Base-by-base conservation (phyloP, 2,888 invertebrate genomes). In the Silvanus unidentatus region DNA sequence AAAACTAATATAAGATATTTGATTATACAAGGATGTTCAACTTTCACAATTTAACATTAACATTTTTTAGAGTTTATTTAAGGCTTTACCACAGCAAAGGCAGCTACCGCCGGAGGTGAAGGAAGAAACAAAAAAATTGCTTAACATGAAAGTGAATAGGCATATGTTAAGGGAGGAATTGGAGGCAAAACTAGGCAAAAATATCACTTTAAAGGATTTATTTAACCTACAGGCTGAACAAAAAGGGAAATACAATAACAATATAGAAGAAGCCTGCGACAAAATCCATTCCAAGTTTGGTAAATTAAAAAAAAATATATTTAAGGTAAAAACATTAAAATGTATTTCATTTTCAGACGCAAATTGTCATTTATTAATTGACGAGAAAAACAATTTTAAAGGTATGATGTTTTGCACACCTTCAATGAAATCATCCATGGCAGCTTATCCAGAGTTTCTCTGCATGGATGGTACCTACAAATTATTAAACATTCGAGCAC, bases 401-500 rank as follows among this genome's bases (percentile, higher is more conserved):
- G 48, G 42, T 16, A 10, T 48, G 2, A 3, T 46, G 13, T 42
- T 48, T 39, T 37, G 27, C n/a, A 44, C 42, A 2, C 2, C 1
- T 2, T 10, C 9, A 10, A 48, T 48, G 48, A 39, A 27, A 13
- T 14, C 29, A 2, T 10, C 39, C n/a, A 14, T 48, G 28, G 12
- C 8, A 6, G 42, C 45, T 10, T 45, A 35, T 34, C 43, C 48
- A 30, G 48, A 48, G 37, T 12, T 48, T 2, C 10, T 48, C 2
- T 45, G 44, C 16, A 41, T 47, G 3, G 44, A 47, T 39, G 37
- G 39, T 2, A 45, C 41, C 10, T 48, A 41, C 16, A 38, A 39
- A 14, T 38, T 48, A 34, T 15, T 40, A 5, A 11, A 27, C 15
- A 43, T 42, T 16, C 3, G 16, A 11, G 42, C 45, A 9, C 42